A percentile compares a stretch with the other conserved stretches of the same genome.
Evolutionary conservation across 2,888 invertebrate species (phyloP).

Genomic region (Drosophila multiciliata): DNA sequence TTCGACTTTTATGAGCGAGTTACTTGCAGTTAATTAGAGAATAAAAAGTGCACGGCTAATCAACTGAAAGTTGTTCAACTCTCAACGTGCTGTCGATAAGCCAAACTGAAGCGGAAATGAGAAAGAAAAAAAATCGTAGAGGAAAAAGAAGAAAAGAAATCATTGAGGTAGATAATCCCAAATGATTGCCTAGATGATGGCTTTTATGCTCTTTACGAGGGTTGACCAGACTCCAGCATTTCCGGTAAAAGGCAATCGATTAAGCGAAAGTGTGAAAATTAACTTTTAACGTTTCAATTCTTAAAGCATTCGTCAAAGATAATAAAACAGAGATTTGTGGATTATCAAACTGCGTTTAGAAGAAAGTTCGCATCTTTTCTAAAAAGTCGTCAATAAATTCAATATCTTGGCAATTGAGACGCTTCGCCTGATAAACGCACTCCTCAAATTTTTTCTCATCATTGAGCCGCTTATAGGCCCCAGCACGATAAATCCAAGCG

Average conservation of each 20-base stretch:
- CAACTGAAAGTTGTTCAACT: constrained; percentile 65
- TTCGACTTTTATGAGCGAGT: constrained; percentile 62
- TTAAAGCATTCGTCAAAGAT: not conserved
- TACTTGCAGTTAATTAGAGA: constrained; percentile 73
- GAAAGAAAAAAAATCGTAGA: constrained; percentile 28
- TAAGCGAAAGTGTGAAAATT: constrained; percentile 32
- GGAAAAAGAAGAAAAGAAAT: constrained; percentile 15
- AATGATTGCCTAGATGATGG: constrained; percentile 49
- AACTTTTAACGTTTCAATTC: constrained; percentile 9
- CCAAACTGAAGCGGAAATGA: constrained; percentile 61
- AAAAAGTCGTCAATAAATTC: constrained; percentile 53
- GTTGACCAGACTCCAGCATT: constrained; percentile 33
- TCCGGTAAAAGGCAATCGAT: constrained; percentile 41
- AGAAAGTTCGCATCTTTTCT: constrained; percentile 38
- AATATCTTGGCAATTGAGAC: constrained; percentile 7
- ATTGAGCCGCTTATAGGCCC: constrained; percentile 40
- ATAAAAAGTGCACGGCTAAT: constrained; percentile 62
- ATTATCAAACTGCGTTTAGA: not conserved
- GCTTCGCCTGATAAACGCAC: constrained; percentile 32
- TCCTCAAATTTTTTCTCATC: constrained; percentile 53
- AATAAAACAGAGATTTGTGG: not conserved
- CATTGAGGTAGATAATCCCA: constrained; percentile 35
- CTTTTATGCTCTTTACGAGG: constrained; percentile 29
- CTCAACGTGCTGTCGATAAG: constrained; percentile 56
- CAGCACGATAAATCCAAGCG: constrained; percentile 65